Evolutionary conservation across 2,113 vertebrate species (phyloP), one percentile per base, ranked within the genome.

Genomic region (Rostratula benghalensis): DNA sequence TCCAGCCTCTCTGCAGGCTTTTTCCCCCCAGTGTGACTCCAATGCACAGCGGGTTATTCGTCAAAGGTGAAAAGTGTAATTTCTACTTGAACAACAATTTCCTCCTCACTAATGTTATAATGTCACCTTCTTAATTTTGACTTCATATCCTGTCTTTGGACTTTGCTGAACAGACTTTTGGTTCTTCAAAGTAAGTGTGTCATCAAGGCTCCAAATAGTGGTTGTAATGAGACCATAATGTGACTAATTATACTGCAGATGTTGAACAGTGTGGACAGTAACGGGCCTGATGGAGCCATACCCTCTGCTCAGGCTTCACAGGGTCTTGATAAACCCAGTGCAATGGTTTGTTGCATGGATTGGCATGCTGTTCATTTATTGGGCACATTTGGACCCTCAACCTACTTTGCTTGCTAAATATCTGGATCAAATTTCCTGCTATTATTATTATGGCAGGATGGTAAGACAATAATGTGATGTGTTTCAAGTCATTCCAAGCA

Each of bases 341-440:
- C 64, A 94, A 57, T 6, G 11, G 27, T 64, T 64, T 78, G 48
- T 39, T 75, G 57, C 17, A 19, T 35, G 61, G 39, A 64, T 92
- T 93, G 90, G 71, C 59, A 86, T 3, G 1, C n/a, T 83, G 10
- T 48, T 57, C n/a, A 4, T 75, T 87, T 79, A 48, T 19, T 46
- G 7, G 43, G 30, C 46, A 50, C 18, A 25, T 56, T 68, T 56
- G 33, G 51, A 91, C 33, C 18, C 33, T 45, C 33, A 71, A 48
- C 7, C 13, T 84, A 84, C 73, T 89, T 89, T 86, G 33, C 16
- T 89, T 94, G 31, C 31, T 93, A 81, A 86, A 75, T 93, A 89
- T 50, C 64, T 78, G 43, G 23, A 90, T 81, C 56, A 59, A 89
- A 71, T 13, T 89, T 89, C 75, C 24, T 68, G 64, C 43, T 81